Conservation (phyloP, 2,888 invertebrate species). For the Cheilosia soror region DNA sequence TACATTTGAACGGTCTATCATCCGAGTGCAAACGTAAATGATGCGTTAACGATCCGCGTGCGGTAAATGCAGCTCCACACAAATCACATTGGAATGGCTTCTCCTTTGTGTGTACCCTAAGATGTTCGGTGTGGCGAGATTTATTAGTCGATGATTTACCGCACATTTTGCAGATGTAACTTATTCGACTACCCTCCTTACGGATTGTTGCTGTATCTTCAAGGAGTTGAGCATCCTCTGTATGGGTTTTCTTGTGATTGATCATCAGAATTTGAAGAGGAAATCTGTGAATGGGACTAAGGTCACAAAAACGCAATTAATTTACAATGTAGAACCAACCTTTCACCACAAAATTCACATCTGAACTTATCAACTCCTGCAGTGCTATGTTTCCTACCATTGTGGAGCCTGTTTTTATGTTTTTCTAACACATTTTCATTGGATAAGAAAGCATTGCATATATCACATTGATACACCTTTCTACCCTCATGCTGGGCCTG, state of each 20-base stretch:
- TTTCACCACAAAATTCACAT: conserved; percentile 53
- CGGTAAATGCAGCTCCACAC: conserved; percentile 51
- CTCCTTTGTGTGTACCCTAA: conserved; percentile 57
- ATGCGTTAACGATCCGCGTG: conserved; percentile 30
- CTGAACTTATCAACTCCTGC: conserved; percentile 16
- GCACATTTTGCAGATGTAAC: conserved; percentile 51
- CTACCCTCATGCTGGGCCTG: conserved; percentile 33
- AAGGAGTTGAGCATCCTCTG: conserved; percentile 34
- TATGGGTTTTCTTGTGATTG: conserved; percentile 65
- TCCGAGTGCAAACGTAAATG: conserved; percentile 57
- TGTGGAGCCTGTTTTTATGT: conserved; percentile 47
- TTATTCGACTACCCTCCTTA: conserved; percentile 20
- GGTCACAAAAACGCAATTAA: background rate
- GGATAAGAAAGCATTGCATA: conserved; percentile 39
- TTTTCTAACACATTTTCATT: conserved; percentile 18
- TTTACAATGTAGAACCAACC: conserved; percentile 6
- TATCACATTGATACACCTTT: conserved; percentile 39
- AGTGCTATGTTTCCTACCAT: background rate
- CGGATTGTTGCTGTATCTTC: conserved; percentile 38
- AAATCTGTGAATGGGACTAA: conserved; percentile 43
- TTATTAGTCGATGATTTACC: conserved; percentile 44
- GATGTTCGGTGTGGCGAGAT: conserved; percentile 54
- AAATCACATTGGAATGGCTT: conserved; percentile 50
- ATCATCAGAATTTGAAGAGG: conserved; percentile 52
- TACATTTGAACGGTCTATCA: conserved; percentile 58